Conservation (phyloP, 2,113 vertebrate genomes). For the Rhizomys pruinosus region DNA sequence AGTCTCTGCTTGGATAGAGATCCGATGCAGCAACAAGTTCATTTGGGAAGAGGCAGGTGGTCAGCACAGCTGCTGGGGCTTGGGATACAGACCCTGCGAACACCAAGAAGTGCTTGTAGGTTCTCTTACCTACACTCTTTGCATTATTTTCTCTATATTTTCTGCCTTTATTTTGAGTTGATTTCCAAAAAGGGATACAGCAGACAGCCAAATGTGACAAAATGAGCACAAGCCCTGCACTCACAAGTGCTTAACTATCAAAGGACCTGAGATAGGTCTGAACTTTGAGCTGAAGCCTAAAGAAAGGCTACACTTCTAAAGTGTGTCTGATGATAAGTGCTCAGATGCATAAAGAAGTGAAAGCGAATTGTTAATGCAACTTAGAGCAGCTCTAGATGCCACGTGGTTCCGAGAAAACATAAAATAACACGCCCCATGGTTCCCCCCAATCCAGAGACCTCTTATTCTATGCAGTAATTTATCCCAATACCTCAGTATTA, state of each 20-base stretch:
- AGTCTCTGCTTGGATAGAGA: neutral
- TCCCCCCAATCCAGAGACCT: neutral
- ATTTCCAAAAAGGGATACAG: slow-evolving; percentile 47
- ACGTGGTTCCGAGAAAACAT: neutral
- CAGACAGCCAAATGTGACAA: neutral
- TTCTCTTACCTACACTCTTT: slow-evolving; percentile 14
- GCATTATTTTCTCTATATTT: slow-evolving; percentile 28
- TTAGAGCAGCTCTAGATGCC: slow-evolving; percentile 6
- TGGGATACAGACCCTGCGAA: neutral
- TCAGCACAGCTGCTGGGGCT: neutral
- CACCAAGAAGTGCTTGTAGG: neutral
- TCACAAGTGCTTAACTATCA: neutral
- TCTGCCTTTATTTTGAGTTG: slow-evolving; percentile 32
- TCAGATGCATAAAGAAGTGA: slow-evolving; percentile 32
- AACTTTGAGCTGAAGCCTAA: neutral
- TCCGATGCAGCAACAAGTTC: neutral
- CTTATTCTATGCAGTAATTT: neutral
- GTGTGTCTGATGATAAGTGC: neutral
- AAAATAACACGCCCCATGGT: slow-evolving; percentile 17
- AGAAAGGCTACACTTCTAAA: slow-evolving; percentile 18
- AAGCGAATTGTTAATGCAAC: slow-evolving; percentile 12
- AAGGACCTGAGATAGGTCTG: slow-evolving; percentile 23
- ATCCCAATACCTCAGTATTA: neutral
- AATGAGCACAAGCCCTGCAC: neutral
- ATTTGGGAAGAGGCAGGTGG: neutral